Percentiles rank a stretch among this genome's conserved stretches.
Evolutionary conservation across 2,113 vertebrate genomes (phyloP).

Genomic region (Vulpes vulpes): DNA sequence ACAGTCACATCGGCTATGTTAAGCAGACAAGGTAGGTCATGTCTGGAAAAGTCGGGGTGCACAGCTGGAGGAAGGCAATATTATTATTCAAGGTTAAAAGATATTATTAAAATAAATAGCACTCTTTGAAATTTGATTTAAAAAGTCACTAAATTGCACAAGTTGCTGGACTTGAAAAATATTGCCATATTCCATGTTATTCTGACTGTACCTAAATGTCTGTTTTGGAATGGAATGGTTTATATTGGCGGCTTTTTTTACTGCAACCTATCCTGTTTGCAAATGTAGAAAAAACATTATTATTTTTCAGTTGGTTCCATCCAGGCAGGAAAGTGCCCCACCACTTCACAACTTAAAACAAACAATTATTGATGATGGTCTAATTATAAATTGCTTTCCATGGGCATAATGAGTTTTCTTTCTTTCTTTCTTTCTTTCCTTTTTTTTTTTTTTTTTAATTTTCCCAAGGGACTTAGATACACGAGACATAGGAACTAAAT

Average conservation of each 20-base stretch:
- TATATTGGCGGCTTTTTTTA: not conserved
- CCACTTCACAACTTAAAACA: slow-evolving; percentile 66
- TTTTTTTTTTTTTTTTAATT: not conserved
- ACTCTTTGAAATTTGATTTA: not conserved
- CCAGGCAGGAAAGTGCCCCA: not conserved
- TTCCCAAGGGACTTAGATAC: slow-evolving; percentile 56
- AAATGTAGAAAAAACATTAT: not conserved
- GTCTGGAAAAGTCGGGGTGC: not conserved
- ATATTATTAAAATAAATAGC: not conserved
- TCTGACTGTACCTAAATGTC: not conserved
- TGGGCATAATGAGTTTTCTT: slow-evolving; percentile 36
- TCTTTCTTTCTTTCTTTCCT: not conserved
- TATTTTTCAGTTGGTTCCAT: slow-evolving; percentile 58
- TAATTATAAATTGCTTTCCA: slow-evolving; percentile 71
- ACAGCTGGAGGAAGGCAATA: not conserved
- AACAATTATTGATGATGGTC: slow-evolving; percentile 58
- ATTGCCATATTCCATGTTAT: not conserved
- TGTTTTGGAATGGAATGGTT: slow-evolving; percentile 42
- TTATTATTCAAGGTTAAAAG: not conserved
- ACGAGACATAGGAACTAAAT: slow-evolving; percentile 59
- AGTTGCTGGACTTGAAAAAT: not conserved
- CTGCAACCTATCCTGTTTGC: not conserved
- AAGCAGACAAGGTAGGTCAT: not conserved
- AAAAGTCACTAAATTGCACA: not conserved
- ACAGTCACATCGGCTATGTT: not conserved